Evolutionary conservation across 2,113 vertebrate species (phyloP).

Genomic region (Xenopus borealis): DNA sequence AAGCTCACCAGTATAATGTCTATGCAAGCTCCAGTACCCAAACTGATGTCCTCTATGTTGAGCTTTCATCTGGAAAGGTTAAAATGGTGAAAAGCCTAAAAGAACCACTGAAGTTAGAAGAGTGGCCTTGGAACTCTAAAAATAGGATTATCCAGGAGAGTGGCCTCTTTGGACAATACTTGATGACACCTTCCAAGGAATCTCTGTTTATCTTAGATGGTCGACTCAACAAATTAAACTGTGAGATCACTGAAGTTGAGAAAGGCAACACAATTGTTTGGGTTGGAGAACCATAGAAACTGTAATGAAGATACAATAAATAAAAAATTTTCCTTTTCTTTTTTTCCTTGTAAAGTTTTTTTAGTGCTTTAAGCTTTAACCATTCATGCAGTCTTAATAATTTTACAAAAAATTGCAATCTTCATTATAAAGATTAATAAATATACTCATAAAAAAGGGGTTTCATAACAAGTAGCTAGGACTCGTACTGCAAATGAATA

Average conservation of each 20-base stretch:
- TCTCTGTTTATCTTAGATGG: slow-evolving; percentile 95
- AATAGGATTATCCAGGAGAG: slow-evolving; percentile 85
- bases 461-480: slow-evolving; percentile 11
- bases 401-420: slow-evolving; percentile 10
- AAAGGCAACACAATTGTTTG: slow-evolving; percentile 90
- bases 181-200: slow-evolving; percentile 89
- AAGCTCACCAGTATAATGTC: slow-evolving; percentile 89
- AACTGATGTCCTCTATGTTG: slow-evolving; percentile 86
- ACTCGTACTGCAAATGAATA: neutral
- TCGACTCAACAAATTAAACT: slow-evolving; percentile 95
- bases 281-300: slow-evolving; percentile 85
- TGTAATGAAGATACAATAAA: neutral
- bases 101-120: slow-evolving; percentile 74
- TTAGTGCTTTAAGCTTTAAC: slow-evolving; percentile 10
- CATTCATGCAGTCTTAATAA: slow-evolving; percentile 20
- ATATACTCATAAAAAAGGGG: neutral
- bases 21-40: slow-evolving; percentile 88
- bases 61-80: slow-evolving; percentile 87
- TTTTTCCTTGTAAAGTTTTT: neutral
- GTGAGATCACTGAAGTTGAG: slow-evolving; percentile 91
- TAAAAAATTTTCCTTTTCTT: neutral
- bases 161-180: slow-evolving; percentile 92
- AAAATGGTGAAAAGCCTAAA: slow-evolving; percentile 98
- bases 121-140: slow-evolving; percentile 87
- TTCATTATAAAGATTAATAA: neutral